A percentile compares a stretch with the other conserved stretches of the same genome.
Conservation (phyloP, 37 sponge, comb jelly and placozoan genomes). For the Ephydatia muelleri region DNA sequence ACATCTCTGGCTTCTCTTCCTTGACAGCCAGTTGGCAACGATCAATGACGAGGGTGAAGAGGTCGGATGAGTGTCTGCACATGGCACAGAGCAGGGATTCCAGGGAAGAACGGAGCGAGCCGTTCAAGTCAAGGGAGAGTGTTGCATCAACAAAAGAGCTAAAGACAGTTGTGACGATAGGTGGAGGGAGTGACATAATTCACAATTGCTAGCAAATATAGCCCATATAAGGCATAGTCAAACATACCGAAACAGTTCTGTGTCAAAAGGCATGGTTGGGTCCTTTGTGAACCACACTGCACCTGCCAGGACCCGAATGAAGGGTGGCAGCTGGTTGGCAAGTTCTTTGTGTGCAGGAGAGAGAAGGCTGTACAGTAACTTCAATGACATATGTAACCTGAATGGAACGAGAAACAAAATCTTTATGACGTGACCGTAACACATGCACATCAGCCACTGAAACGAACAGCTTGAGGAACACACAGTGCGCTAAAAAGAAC, state of each 20-base stretch:
- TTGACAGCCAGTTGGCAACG: slow-evolving; percentile 17
- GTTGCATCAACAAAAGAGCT: slow-evolving; percentile 51
- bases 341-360: neutral
- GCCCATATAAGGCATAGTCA: slow-evolving; percentile 9
- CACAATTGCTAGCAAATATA: no score
- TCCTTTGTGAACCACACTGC: slow-evolving; percentile 22
- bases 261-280: neutral
- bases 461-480: no score
- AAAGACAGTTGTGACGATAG: neutral
- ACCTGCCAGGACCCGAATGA: slow-evolving; percentile 39
- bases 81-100: slow-evolving; percentile 61
- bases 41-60: slow-evolving; percentile 29
- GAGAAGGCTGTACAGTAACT: neutral
- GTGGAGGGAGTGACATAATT: no score
- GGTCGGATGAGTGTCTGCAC: slow-evolving; percentile 15
- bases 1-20: no score
- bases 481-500: no score
- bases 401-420: neutral
- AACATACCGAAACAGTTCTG: slow-evolving; percentile 6
- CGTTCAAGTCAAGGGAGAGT: slow-evolving; percentile 20
- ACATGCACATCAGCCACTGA: neutral
- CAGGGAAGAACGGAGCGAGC: slow-evolving; percentile 29
- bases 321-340: slow-evolving; percentile 8
- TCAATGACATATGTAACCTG: neutral
- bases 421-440: neutral